Base-by-base conservation (phyloP, 2,113 vertebrate species). In the Chaenocephalus aceratus region DNA sequence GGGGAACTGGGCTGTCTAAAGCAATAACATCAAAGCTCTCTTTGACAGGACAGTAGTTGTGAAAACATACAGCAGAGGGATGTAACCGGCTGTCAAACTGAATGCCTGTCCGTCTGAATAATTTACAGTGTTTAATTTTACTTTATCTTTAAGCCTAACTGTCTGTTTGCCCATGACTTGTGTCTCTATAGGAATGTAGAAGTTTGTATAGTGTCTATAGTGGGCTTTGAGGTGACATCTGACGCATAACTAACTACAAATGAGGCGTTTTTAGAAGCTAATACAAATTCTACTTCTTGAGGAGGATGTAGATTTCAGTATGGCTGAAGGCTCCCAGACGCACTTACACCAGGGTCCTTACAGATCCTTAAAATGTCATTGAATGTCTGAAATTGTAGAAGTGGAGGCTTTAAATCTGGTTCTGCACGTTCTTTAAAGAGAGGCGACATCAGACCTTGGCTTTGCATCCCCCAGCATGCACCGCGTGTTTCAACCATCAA, bases 1-100 rank as follows among this genome's bases (percentile, higher is more conserved):
- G 18, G 74, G 57, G 59, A 88, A 83, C 64, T 56, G 46, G 62
- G 64, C 79, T 66, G 75, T 79, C 74, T 65, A 51, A 77, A 72
- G 49, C 60, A 79, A 71, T 89, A 54, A 86, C 76, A 65, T 86
- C 82, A 82, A 75, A 69, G 61, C 54, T 48, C 51, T 72, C 53
- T 68, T 75, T 44, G 41, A 72, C 41, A 72, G 53, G 14, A 77
- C 49, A 75, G 49, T 52, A 61, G 16, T 8, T 41, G 9, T 49
- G 54, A 30, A 82, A 75, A 77, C 52, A 57, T 66, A 72, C 57
- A 71, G 66, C 26, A 23, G 61, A 57, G 18, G 57, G 64, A 16
- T 57, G 53, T 60, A 56, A 41, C 60, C 1, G 23, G 34, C 79
- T 67, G 68, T 86, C 77, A 62, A n/a, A 18, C 60, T 4, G 34